Conservation (phyloP, 2,113 vertebrate genomes). For the Thalassarche chlororhynchos region DNA sequence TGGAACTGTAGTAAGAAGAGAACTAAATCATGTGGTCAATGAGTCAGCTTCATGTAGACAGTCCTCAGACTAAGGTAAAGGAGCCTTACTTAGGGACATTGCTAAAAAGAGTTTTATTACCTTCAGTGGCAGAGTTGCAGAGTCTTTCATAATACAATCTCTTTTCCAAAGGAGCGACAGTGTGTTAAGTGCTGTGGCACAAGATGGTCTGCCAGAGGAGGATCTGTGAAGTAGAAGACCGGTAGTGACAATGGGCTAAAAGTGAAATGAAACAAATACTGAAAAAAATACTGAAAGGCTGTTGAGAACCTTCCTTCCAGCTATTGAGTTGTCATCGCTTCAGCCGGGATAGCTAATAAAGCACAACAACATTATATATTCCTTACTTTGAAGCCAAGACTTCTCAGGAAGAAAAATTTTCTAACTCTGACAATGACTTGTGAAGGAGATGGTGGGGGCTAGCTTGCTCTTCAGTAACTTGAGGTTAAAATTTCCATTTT, state of each 20-base stretch:
- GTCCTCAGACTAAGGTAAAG: not conserved
- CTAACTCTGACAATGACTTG: not conserved
- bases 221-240: not conserved
- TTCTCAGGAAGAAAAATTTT: not conserved
- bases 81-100: not conserved
- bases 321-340: not conserved
- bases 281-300: not conserved
- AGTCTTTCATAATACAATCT: not conserved
- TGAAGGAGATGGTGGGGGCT: not conserved
- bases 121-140: not conserved
- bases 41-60: not conserved
- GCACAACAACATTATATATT: not conserved
- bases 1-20: not conserved
- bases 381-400: not conserved
- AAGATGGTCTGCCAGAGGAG: not conserved
- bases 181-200: not conserved
- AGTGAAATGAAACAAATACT: not conserved
- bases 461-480: not conserved
- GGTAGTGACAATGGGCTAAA: not conserved
- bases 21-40: not conserved
- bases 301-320: not conserved
- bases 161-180: not conserved
- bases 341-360: accelerated
- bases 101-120: not conserved
- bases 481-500: not conserved